Conservation (phyloP, 2,888 invertebrate genomes). For the Eristalis pertinax region DNA sequence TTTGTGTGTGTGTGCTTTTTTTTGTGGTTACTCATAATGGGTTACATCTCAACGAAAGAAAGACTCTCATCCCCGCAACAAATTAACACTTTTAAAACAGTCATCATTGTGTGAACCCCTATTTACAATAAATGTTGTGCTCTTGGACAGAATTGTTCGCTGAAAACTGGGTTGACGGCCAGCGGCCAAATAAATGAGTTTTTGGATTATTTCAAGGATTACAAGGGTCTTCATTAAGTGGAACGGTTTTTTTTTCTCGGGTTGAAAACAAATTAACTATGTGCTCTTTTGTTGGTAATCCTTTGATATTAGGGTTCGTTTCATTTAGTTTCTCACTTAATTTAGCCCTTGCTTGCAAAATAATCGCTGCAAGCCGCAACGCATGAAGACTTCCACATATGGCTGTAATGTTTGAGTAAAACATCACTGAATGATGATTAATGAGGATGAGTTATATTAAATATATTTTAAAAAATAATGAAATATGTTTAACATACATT, state of each 20-base stretch:
- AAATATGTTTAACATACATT: no score
- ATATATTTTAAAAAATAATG: no score
- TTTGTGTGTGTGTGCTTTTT: not conserved
- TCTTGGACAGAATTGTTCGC: not conserved
- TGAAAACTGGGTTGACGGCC: not conserved
- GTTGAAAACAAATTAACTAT: not conserved
- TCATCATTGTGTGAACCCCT: not conserved
- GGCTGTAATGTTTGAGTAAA: not conserved
- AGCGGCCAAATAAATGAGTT: not conserved
- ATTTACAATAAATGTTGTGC: not conserved
- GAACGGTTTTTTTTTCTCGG: not conserved
- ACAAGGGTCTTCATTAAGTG: not conserved
- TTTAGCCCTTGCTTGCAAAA: not conserved
- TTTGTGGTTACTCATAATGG: not conserved
- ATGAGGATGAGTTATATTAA: no score
- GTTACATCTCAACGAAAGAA: not conserved
- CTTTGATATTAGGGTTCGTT: not conserved
- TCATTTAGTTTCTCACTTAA: not conserved
- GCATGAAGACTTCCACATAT: not conserved
- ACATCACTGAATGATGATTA: no score
- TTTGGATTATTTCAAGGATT: not conserved
- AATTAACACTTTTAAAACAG: slow-evolving; percentile 1
- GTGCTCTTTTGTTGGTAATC: not conserved
- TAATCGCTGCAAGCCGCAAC: not conserved
- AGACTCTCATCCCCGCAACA: not conserved